These are phyloP conservation scores for Adelges cooleyi DNA, from an alignment of 1,140 invertebrate species.

Conservation along the genomic window DNA sequence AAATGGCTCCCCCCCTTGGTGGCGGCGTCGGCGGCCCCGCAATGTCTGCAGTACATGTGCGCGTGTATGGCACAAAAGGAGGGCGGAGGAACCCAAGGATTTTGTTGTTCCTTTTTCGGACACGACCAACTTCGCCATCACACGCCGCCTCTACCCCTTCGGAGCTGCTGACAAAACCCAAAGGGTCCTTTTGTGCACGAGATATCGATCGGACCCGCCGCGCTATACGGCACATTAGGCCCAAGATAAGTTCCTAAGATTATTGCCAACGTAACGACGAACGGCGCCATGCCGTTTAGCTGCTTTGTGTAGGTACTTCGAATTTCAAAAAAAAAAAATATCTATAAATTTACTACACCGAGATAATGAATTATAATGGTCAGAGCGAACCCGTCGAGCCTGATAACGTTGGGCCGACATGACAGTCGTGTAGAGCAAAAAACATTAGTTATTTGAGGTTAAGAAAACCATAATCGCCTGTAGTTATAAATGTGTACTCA, in stretches of 20 bases:
- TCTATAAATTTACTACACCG: too few relatives aligned
- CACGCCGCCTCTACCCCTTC: conserved; percentile 2
- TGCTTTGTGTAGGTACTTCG: too few relatives aligned
- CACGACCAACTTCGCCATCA: conserved; percentile 24
- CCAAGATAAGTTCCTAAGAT: conserved; percentile 24
- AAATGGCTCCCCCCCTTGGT: conserved; percentile 25
- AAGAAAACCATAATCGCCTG: too few relatives aligned
- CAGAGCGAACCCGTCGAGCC: too few relatives aligned
- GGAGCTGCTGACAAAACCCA: neutral
- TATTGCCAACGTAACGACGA: conserved; percentile 18
- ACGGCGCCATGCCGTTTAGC: neutral
- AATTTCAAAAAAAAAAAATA: too few relatives aligned
- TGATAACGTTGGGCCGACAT: too few relatives aligned
- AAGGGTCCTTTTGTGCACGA: conserved; percentile 4
- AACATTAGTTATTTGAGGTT: too few relatives aligned
- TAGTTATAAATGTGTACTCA: too few relatives aligned
- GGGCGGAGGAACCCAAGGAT: conserved; percentile 10
- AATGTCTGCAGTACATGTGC: too few relatives aligned
- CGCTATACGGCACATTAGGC: neutral
- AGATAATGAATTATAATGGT: too few relatives aligned
- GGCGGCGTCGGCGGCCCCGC: neutral
- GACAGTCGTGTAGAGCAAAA: too few relatives aligned
- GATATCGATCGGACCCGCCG: conserved; percentile 16
- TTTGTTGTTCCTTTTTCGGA: conserved; percentile 28
- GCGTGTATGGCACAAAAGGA: neutral